A percentile compares a stretch with the other conserved stretches of the same genome.
phyloP scores from a whole-genome alignment of 2,888 invertebrate genomes.

The Melipona beecheii region DNA sequence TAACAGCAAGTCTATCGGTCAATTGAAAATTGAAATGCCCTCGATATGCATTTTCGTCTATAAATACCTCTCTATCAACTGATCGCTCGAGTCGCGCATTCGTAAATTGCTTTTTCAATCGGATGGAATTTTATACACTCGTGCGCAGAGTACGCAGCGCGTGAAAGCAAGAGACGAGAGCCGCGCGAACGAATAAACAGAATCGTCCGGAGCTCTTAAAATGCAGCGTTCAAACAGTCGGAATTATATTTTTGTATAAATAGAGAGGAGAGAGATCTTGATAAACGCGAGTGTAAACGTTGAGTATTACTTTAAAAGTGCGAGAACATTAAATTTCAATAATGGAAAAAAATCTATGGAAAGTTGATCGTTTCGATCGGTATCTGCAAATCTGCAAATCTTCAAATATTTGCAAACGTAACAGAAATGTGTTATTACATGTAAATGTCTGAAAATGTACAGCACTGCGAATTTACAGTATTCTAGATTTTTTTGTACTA shows the following conservation, averaged over 20 bases:
- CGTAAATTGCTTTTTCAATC: constrained; percentile 28
- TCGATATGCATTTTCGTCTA: neutral
- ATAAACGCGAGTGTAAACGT: too few species aligned
- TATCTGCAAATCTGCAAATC: too few species aligned
- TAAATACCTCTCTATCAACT: neutral
- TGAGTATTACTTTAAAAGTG: too few species aligned
- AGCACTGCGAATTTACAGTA: too few species aligned
- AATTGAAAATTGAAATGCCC: neutral
- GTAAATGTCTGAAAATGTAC: too few species aligned
- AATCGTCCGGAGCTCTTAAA: constrained; percentile 11
- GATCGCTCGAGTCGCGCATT: neutral
- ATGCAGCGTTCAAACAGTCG: neutral
- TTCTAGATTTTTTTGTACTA: too few species aligned
- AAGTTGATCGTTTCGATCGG: too few species aligned
- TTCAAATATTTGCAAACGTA: too few species aligned
- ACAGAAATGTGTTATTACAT: too few species aligned
- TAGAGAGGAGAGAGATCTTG: neutral
- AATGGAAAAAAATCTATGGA: too few species aligned
- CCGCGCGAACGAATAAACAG: neutral
- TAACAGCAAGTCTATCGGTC: neutral
- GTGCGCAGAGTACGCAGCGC: too few species aligned
- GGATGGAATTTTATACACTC: neutral
- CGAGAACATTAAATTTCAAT: too few species aligned
- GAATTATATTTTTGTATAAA: neutral
- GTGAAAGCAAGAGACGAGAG: neutral